Base-by-base conservation (phyloP, 1,140 invertebrate species). In the Neelides sp. region DNA sequence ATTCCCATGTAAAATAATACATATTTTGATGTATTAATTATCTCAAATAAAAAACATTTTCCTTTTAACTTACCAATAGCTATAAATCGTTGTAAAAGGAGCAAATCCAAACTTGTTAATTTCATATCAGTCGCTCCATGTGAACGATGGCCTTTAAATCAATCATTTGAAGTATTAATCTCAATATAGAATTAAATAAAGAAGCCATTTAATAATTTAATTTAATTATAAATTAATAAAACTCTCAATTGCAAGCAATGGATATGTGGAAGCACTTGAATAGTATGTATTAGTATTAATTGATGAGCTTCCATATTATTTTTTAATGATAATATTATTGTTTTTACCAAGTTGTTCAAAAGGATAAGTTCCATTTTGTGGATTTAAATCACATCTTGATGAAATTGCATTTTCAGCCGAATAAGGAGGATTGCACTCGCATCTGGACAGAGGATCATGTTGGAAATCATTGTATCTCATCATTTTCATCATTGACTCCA, bases 381-480 rank as follows among this genome's bases (percentile, higher is more conserved):
- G 76, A 66, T 84, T 83, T 30, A 83, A 68, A 65, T 84, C 82
- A 66, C 74, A 73, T 39, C 80, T 65, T 13, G 80, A 75, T 23
- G 81, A 75, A 59, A 85, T 82, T 23, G 76, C 77, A 67, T 81
- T 80, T 65, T 79, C 78, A 15, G 72, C 81, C 64, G 73, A 78
- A 67, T 81, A 83, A 1, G 80, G 79, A 4, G 83, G 83, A 13
- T 61, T 68, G 64, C 83, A 86, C 44, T 78, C 71, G 66, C 83
- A 86, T 43, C 67, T 65, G 17, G 79, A 71, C 17, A 81, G 68
- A 13, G 79, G 78, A 64, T 85, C 83, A 63, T 81, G 66, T 45
- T 67, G 70, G 66, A 71, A 85, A 65, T 85, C 73, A 66, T 85
- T 85, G 71, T 82, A 84, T 36, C 80, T 70, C 78, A 83, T 80